Base-by-base conservation (phyloP, 1,140 invertebrate genomes). In the Penaeus vannamei region DNA sequence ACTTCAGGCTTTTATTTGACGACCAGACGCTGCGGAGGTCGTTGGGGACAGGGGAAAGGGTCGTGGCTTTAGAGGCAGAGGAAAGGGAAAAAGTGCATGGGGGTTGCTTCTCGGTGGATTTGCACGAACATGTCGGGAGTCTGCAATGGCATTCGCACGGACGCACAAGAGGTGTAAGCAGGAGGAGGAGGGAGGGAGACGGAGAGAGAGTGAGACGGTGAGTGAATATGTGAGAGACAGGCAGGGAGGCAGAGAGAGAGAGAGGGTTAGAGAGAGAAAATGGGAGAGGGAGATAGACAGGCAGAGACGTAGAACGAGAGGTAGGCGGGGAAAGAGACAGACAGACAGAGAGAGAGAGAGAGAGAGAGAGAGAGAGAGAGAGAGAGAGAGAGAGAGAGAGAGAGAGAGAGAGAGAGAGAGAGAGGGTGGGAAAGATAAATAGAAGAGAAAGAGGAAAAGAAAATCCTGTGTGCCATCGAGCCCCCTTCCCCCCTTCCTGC, bases 341-440 rank as follows among this genome's bases (percentile, higher is more conserved):
- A n/a, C n/a, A n/a, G n/a, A n/a, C n/a, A n/a, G 5, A 5, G 5
- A 5, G 36, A 5, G 5, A 7, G 7, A 7, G 64, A 7, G 7
- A 7, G 7, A 7, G 7, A 7, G 7, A 7, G 64, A 7, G 64
- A 7, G 64, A 66, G 64, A 7, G 2, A 7, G 7, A 7, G 7
- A 66, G 7, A 66, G 64, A 66, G 64, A 42, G 62, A 20, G 83
- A 85, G 61, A 85, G 32, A 26, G 62, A 69, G 26, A 69, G 12
- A 32, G 64, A 66, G 64, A 66, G 17, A 66, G 17, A 66, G 64
- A 19, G 64, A 66, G 17, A 66, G 64, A 66, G 17, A 66, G 64
- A 66, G 64, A 66, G 17, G 0, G 17, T 19, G 64, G 20, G 64
- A 66, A 29, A 66, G 64, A 66, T 0, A 66, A 29, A 66, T 7